Evolutionary conservation across 2,113 vertebrate genomes (phyloP).

Genomic region (Oncorhynchus tshawytscha): DNA sequence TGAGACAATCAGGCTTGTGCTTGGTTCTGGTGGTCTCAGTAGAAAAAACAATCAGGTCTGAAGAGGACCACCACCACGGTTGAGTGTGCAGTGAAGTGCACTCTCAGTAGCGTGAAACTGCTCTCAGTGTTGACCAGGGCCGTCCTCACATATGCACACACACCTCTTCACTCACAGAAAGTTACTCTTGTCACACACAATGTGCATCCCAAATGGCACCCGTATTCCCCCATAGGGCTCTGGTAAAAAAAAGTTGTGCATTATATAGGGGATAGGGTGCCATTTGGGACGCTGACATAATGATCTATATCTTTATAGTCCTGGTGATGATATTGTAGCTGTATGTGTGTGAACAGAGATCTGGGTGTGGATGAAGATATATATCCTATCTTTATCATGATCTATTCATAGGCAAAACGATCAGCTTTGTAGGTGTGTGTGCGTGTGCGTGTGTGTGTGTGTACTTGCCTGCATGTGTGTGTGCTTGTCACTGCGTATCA

Average conservation of each 20-base stretch:
- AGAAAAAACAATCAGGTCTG: conserved; percentile 30
- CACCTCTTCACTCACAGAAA: not conserved
- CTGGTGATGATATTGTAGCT: not conserved
- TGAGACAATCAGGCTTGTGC: not conserved
- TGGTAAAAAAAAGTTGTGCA: no score
- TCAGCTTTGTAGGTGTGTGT: not conserved
- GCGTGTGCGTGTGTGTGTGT: not conserved
- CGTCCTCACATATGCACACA: conserved; percentile 22
- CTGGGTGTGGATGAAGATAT: not conserved
- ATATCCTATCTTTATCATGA: no score
- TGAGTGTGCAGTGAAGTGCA: conserved; percentile 36
- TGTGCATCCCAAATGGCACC: no score
- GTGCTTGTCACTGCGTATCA: conserved; percentile 13
- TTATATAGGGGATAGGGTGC: no score
- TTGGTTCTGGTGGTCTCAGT: not conserved
- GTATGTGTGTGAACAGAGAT: not conserved
- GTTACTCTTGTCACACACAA: not conserved
- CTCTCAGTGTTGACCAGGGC: conserved; percentile 10
- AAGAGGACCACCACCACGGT: conserved; percentile 34
- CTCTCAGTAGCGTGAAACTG: conserved; percentile 13
- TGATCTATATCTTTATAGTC: no score
- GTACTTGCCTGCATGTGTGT: conserved; percentile 42
- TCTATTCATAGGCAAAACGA: not conserved
- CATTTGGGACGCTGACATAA: no score
- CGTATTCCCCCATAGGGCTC: no score